Evolutionary conservation across 2,113 vertebrate genomes (phyloP), one percentile per base, ranked within the genome.

Genomic region (Gnathonemus echidnorhynchus): DNA sequence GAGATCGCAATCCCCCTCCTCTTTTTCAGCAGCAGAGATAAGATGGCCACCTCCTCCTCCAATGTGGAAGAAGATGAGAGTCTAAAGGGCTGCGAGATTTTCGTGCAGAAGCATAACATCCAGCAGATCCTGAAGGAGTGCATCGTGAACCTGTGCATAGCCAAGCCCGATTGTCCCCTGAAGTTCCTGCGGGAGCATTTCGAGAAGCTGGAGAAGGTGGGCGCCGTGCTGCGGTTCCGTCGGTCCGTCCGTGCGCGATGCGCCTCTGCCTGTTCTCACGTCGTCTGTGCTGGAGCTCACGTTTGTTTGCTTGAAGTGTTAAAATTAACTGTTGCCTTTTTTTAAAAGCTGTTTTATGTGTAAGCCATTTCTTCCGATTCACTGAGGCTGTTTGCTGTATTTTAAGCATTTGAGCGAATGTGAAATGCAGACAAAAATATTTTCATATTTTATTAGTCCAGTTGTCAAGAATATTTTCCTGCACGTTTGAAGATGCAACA

Each of bases 71-170:
- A 99, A 93, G 98, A 99, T 0, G 98, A 98, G 93, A 97, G 97
- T 92, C 96, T 99, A 95, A 97, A 97, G 92, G 97, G 97, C 90
- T 99, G 98, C 50, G 98, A 99, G 93, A 96, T 98, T 74, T 99
- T 99, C 0, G 98, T 99, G 92, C 98, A 98, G 95, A 97, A 97
- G 91, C 97, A 99, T 93, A 96, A 98, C 93, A 97, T 99, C 91
- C 98, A 99, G 93, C 98, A 99, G 96, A 97, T 97, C 92, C 95
- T 99, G 90, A 98, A 97, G 94, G 98, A 99, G 93, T 99, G 98
- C 94, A 98, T 99, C 58, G 98, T 99, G 87, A 98, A 97, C 94
- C 97, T 99, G 88, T 99, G 98, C 94, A 95, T 99, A 58, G 95
- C 97, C 85, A 98, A 97, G 95, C 98, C 98, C 0, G 98, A 99